Evolutionary conservation across 2,797 vertebrate species (phyloP).

Genomic region (Pitangus sulphuratus): DNA sequence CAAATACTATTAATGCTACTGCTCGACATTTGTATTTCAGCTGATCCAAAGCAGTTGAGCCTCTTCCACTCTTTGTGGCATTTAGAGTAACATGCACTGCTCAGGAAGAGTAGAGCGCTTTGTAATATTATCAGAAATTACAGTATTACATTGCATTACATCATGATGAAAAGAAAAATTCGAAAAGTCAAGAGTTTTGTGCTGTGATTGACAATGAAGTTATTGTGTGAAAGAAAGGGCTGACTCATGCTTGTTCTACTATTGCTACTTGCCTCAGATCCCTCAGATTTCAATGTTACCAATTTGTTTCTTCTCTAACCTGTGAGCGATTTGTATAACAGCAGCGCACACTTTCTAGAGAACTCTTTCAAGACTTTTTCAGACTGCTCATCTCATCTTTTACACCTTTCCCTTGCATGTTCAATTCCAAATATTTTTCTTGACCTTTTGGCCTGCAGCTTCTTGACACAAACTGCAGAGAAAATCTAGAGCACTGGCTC

Average conservation of each 20-base stretch:
- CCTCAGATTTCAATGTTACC: background rate
- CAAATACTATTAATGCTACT: background rate
- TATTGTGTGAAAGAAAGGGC: background rate
- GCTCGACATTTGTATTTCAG: background rate
- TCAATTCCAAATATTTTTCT: constrained; percentile 46
- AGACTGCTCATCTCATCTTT: background rate
- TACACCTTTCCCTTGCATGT: background rate
- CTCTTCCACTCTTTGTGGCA: background rate
- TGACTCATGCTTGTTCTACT: background rate
- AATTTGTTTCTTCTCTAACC: background rate
- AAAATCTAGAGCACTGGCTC: constrained; percentile 28
- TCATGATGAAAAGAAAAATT: too few relatives aligned
- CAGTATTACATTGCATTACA: background rate
- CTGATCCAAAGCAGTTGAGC: background rate
- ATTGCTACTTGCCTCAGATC: background rate
- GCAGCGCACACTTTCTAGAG: background rate
- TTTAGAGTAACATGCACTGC: background rate
- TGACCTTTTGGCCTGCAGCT: constrained; percentile 28
- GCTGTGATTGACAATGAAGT: background rate
- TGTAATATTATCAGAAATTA: background rate
- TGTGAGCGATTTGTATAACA: background rate
- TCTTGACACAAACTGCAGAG: constrained; percentile 18
- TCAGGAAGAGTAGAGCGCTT: background rate
- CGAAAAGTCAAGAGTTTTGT: background rate
- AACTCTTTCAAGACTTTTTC: background rate